Percentiles rank a stretch among this genome's conserved stretches.
Conservation (phyloP, 2,888 invertebrate species). For the Drosophila nr. fundita region DNA sequence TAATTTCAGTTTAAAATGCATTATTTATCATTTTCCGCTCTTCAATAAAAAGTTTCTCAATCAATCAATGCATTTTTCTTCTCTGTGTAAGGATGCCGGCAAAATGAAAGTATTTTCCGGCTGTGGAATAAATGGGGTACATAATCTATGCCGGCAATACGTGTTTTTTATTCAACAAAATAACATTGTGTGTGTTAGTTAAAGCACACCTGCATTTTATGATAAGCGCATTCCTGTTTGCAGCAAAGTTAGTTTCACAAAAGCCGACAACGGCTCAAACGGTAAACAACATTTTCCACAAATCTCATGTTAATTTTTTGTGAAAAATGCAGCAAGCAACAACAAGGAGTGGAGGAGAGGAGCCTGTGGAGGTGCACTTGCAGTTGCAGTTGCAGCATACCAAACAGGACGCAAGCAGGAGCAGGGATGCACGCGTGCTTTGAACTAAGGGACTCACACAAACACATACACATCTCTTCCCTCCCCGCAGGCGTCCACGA, state of each 20-base stretch:
- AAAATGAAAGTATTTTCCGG: background rate
- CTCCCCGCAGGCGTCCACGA: slow-evolving; percentile 53
- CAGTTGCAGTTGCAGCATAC: slow-evolving; percentile 48
- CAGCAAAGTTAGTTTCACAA: background rate
- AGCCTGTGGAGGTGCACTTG: slow-evolving; percentile 29
- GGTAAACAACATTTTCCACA: slow-evolving; percentile 43
- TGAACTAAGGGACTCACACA: slow-evolving; percentile 24
- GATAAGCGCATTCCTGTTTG: background rate
- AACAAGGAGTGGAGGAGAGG: slow-evolving; percentile 29
- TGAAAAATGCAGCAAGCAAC: slow-evolving; percentile 38
- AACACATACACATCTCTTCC: slow-evolving; percentile 7
- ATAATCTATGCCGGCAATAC: background rate
- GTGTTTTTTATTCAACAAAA: background rate
- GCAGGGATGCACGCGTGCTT: slow-evolving; percentile 26
- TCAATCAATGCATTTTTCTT: background rate
- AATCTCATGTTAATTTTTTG: slow-evolving; percentile 59
- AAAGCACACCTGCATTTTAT: background rate
- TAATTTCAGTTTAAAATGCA: background rate
- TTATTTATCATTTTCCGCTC: background rate
- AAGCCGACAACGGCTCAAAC: slow-evolving; percentile 21
- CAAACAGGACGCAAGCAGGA: slow-evolving; percentile 21
- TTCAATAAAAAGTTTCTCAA: background rate
- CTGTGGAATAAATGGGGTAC: background rate
- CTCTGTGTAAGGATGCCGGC: background rate
- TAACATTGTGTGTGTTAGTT: background rate